Evolutionary conservation across 2,113 vertebrate species (phyloP).

Genomic region (Chaenogobius annularis): DNA sequence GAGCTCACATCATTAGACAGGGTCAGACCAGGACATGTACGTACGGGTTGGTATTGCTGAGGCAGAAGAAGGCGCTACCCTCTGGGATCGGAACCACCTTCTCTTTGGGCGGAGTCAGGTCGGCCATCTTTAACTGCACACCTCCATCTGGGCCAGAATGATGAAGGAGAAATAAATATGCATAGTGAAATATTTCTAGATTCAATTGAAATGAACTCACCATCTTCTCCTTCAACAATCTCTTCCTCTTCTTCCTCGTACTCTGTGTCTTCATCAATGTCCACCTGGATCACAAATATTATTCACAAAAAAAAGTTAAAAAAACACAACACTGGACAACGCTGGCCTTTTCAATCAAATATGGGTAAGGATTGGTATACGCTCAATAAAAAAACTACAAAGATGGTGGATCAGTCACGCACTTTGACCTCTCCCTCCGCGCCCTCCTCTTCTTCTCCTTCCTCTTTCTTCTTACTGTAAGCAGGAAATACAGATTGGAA

Average conservation of each 20-base stretch:
- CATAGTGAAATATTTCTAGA: background rate
- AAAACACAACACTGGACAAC: no score
- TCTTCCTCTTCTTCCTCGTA: constrained; percentile 75
- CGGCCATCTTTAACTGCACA: constrained; percentile 78
- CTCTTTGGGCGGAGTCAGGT: constrained; percentile 84
- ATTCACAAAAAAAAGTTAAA: no score
- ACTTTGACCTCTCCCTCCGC: constrained; percentile 50
- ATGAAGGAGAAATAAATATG: background rate
- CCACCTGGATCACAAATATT: constrained; percentile 58
- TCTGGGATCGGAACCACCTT: constrained; percentile 90
- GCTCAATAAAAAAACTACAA: background rate
- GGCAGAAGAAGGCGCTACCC: constrained; percentile 90
- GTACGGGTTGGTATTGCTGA: constrained; percentile 90
- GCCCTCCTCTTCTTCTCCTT: background rate
- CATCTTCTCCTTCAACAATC: constrained; percentile 67
- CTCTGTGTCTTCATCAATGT: constrained; percentile 74
- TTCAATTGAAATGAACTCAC: constrained; percentile 22
- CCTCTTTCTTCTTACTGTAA: constrained; percentile 54
- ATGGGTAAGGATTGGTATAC: no score
- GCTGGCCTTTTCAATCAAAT: no score
- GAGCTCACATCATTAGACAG: background rate
- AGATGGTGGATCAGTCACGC: background rate
- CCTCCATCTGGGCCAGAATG: constrained; percentile 52
- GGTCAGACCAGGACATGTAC: constrained; percentile 16
- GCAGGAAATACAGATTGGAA: background rate